A percentile compares a stretch with the other conserved stretches of the same genome.
Conservation (phyloP, 2,113 vertebrate genomes). For the Sylvietta virens region DNA sequence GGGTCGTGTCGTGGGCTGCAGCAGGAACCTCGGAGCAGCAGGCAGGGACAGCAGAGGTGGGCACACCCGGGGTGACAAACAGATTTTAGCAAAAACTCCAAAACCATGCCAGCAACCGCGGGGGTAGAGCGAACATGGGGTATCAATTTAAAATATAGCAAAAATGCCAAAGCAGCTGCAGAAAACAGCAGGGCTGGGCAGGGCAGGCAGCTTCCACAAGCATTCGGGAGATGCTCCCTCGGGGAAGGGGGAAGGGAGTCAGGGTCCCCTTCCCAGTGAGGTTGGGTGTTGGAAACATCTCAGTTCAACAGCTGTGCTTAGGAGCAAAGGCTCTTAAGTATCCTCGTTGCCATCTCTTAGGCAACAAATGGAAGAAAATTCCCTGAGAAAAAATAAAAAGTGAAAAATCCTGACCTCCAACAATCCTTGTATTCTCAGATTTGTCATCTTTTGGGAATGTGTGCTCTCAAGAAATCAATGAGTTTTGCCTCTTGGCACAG, state of each 20-base stretch:
- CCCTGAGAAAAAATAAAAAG: neutral
- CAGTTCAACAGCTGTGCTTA: neutral
- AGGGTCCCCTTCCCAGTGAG: neutral
- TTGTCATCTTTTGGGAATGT: neutral
- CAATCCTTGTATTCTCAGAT: neutral
- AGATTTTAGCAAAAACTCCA: neutral
- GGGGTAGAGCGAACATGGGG: rapidly evolving
- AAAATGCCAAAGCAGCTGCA: neutral
- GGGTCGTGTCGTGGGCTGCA: too few species aligned
- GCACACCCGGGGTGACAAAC: too few species aligned
- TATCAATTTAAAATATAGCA: rapidly evolving
- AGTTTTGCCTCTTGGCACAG: neutral
- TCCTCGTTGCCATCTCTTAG: neutral
- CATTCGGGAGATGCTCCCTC: neutral
- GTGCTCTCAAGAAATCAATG: neutral
- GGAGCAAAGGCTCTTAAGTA: neutral
- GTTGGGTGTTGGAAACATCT: neutral
- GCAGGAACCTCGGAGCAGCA: too few species aligned
- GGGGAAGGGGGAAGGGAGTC: rapidly evolving
- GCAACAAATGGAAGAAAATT: neutral
- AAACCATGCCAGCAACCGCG: rapidly evolving
- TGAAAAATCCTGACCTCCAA: neutral
- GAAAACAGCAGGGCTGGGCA: neutral
- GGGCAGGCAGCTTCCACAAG: neutral
- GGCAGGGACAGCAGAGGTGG: rapidly evolving